phyloP scores from a whole-genome alignment of 1,140 invertebrate species.

The Bombus difficillimus region DNA sequence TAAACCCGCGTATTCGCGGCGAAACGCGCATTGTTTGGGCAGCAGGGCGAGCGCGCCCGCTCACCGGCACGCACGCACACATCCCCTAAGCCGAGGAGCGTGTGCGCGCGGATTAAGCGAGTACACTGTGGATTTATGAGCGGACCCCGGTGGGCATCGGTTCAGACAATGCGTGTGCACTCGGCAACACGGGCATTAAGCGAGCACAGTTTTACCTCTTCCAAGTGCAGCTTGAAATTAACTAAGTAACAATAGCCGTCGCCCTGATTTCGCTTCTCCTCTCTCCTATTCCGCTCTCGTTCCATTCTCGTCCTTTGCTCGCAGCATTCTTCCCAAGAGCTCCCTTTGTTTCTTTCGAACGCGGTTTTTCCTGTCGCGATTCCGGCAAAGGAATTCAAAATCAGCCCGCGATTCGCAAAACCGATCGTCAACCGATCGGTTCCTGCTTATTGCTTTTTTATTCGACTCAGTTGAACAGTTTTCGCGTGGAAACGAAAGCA shows the following conservation, averaged over 20 bases:
- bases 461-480: neutral
- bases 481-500: neutral
- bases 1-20: slow-evolving; percentile 65
- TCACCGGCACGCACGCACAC: slow-evolving; percentile 7
- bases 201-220: slow-evolving; percentile 64
- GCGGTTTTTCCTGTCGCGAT: slow-evolving; percentile 18
- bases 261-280: slow-evolving; percentile 25
- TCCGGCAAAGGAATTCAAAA: slow-evolving; percentile 12
- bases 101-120: slow-evolving; percentile 54
- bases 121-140: slow-evolving; percentile 62
- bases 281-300: neutral
- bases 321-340: slow-evolving; percentile 7
- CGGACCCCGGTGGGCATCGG: slow-evolving; percentile 60
- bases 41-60: slow-evolving; percentile 4
- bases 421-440: neutral
- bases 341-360: slow-evolving; percentile 23
- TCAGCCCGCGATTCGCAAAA: neutral
- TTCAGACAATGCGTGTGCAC: slow-evolving; percentile 59
- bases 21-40: slow-evolving; percentile 59
- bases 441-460: no score
- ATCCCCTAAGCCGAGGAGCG: neutral
- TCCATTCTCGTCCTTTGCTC: neutral
- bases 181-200: slow-evolving; percentile 60
- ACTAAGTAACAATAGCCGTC: slow-evolving; percentile 59
- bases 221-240: slow-evolving; percentile 55